Evolutionary conservation across 2,888 invertebrate species (phyloP).

Genomic region (Sinelater perroti): DNA sequence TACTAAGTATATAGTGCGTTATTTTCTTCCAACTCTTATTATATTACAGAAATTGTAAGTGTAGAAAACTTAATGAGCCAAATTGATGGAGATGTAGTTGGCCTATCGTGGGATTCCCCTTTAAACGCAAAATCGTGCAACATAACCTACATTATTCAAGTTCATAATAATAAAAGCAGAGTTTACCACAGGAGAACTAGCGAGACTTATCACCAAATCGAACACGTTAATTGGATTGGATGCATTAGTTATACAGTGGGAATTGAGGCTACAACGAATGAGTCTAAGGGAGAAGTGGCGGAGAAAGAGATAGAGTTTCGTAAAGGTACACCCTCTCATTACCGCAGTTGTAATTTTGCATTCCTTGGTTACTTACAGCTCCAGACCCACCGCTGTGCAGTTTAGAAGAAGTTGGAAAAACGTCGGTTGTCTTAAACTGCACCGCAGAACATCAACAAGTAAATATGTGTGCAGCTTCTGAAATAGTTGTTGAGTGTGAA

Average conservation of each 20-base stretch:
- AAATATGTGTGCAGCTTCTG: conserved; percentile 29
- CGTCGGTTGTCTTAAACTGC: conserved; percentile 18
- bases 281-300: neutral
- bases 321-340: conserved; percentile 12
- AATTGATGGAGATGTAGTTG: neutral
- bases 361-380: conserved; percentile 23
- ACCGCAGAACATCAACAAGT: conserved; percentile 7
- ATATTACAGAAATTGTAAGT: neutral
- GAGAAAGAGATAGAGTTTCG: neutral
- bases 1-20: neutral
- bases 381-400: conserved; percentile 23
- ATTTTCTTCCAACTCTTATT: neutral
- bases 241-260: neutral
- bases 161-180: neutral
- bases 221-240: neutral
- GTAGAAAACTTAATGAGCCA: neutral
- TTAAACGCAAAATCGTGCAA: conserved; percentile 1
- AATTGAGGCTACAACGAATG: neutral
- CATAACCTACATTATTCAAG: neutral
- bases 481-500: conserved; percentile 26
- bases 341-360: no score
- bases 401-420: neutral
- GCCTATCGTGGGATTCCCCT: conserved; percentile 14
- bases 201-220: neutral
- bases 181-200: neutral